Percentiles rank a stretch among this genome's conserved stretches.
phyloP scores from a whole-genome alignment of 1,140 invertebrate species.

The Rhyacophila brunnea region DNA sequence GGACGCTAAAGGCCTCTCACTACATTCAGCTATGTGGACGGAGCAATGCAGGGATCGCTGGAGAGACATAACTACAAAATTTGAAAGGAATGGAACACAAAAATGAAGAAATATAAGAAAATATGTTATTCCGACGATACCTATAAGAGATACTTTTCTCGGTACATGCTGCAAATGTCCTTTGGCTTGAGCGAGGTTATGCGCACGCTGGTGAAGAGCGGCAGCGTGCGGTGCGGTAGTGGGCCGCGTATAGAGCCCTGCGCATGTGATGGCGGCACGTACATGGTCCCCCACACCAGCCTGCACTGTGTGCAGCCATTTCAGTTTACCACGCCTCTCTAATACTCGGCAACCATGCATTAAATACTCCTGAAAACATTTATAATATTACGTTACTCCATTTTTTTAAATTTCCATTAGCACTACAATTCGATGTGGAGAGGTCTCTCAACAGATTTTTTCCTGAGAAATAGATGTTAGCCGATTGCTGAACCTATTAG shows the following conservation, averaged over 20 bases:
- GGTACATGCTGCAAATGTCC: constrained; percentile 58
- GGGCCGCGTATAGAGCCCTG: constrained; percentile 63
- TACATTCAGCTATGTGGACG: too few relatives aligned
- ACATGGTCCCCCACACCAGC: constrained; percentile 66
- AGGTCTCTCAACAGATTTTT: too few relatives aligned
- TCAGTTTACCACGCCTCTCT: constrained; percentile 61
- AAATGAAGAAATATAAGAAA: too few relatives aligned
- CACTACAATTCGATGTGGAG: background rate
- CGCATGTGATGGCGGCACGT: constrained; percentile 72
- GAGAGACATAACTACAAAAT: too few relatives aligned
- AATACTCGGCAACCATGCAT: constrained; percentile 65
- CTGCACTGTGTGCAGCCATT: constrained; percentile 70
- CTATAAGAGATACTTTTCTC: constrained; percentile 5
- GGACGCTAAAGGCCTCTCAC: too few relatives aligned
- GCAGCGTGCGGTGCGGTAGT: constrained; percentile 53
- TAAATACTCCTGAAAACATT: constrained; percentile 56
- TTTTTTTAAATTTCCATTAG: background rate
- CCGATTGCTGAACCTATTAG: too few relatives aligned
- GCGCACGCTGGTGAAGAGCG: constrained; percentile 54
- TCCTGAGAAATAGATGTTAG: too few relatives aligned
- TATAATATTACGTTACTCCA: background rate
- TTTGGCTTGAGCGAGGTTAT: constrained; percentile 61
- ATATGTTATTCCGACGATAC: too few relatives aligned
- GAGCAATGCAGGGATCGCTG: too few relatives aligned
- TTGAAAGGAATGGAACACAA: too few relatives aligned